phyloP scores from a whole-genome alignment of 2,113 vertebrate species.

The Okapia johnstoni region DNA sequence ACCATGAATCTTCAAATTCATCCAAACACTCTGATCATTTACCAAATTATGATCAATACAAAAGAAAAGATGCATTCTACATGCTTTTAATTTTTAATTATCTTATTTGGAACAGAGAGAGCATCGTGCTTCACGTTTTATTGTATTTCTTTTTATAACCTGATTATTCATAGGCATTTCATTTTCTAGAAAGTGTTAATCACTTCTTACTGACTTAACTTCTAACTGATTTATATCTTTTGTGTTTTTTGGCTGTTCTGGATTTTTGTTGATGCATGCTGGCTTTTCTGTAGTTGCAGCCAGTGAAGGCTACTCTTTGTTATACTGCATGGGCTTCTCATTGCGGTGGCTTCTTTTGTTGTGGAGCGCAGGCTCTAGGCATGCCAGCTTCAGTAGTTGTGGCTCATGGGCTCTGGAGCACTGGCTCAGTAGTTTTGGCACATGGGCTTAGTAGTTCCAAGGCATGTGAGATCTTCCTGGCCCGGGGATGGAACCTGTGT shows the following conservation, averaged over 20 bases:
- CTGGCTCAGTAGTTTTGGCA: neutral
- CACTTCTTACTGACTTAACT: neutral
- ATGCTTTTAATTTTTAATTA: neutral
- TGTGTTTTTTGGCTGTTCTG: neutral
- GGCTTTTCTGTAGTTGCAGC: neutral
- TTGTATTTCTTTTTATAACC: neutral
- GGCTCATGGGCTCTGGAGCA: neutral
- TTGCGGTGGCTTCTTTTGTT: neutral
- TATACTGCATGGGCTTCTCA: neutral
- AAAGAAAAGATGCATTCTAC: neutral
- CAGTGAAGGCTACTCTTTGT: neutral
- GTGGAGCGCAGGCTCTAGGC: neutral
- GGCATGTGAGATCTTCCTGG: neutral
- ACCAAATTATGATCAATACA: neutral
- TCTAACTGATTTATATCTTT: neutral
- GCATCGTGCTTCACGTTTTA: neutral
- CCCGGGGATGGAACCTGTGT: neutral
- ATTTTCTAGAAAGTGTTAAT: neutral
- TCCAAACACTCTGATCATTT: neutral
- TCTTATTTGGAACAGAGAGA: neutral
- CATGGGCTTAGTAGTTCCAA: neutral
- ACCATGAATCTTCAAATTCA: neutral
- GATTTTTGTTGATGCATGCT: neutral
- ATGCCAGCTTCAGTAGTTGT: neutral
- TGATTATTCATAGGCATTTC: neutral